These are phyloP conservation scores for Trachurus trachurus DNA, from an alignment of 2,797 vertebrate species.

Conservation along the genomic window DNA sequence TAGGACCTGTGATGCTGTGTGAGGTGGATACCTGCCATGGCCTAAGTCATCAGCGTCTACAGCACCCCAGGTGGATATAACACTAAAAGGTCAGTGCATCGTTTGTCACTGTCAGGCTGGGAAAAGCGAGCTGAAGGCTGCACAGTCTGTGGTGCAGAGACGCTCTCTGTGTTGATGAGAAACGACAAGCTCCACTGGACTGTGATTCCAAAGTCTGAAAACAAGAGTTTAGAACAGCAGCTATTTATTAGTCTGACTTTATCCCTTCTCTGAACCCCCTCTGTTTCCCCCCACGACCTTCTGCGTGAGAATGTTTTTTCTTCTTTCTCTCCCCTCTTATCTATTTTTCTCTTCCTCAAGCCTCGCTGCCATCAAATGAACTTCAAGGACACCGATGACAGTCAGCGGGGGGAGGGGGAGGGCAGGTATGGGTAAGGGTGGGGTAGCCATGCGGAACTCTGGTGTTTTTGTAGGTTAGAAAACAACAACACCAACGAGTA, in stretches of 20 bases:
- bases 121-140: constrained; percentile 19
- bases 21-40: constrained; percentile 9
- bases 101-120: constrained; percentile 28
- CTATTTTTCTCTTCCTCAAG: constrained; percentile 5
- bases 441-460: constrained; percentile 9
- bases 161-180: constrained; percentile 35
- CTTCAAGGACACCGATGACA: constrained; percentile 44
- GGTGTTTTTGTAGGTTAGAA: not conserved
- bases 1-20: not conserved
- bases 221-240: constrained; percentile 24
- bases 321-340: not conserved
- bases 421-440: too few relatives aligned
- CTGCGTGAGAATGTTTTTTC: constrained; percentile 1
- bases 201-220: constrained; percentile 48
- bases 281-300: constrained; percentile 16
- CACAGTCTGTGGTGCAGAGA: constrained; percentile 15
- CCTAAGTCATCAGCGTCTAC: not conserved
- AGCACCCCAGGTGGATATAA: constrained; percentile 3
- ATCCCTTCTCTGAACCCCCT: constrained; percentile 5
- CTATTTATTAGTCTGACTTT: constrained; percentile 45
- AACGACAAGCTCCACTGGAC: constrained; percentile 55
- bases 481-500: not conserved
- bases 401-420: not conserved
- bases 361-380: constrained; percentile 33
- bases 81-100: constrained; percentile 44